Percentiles rank a stretch among this genome's conserved stretches.
Conservation (phyloP, 2,888 invertebrate species). For the Tetropium fuscum region DNA sequence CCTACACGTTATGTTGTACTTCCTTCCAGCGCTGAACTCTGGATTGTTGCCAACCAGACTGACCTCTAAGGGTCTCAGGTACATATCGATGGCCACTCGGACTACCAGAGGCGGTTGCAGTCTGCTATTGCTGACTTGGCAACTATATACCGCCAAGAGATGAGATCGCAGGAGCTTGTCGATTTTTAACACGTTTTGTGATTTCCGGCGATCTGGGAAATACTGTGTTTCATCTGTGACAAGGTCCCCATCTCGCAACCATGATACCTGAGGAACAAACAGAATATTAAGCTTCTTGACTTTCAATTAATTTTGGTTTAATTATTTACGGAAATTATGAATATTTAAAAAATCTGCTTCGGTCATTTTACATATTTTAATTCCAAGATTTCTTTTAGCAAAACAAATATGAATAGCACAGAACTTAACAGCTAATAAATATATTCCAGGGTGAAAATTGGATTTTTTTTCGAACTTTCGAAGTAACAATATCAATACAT, state of each 20-base stretch:
- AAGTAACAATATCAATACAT: no score
- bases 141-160: constrained; percentile 76
- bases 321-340: no score
- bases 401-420: no score
- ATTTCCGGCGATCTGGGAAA: constrained; percentile 62
- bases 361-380: no score
- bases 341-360: no score
- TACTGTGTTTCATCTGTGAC: constrained; percentile 71
- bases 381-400: no score
- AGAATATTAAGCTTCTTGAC: no score
- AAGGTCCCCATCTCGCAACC: constrained; percentile 78
- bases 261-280: constrained; percentile 70
- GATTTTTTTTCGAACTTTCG: no score
- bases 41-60: constrained; percentile 77
- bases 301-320: no score
- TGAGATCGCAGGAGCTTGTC: constrained; percentile 70
- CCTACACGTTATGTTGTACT: constrained; percentile 82
- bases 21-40: constrained; percentile 80
- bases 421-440: no score
- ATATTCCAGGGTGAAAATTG: no score
- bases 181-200: constrained; percentile 62
- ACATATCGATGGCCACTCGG: constrained; percentile 77
- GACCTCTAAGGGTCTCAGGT: constrained; percentile 76
- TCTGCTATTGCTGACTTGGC: constrained; percentile 79
- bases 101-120: constrained; percentile 76